Evolutionary conservation across 2,113 vertebrate genomes (phyloP), one percentile per base, ranked within the genome.

Genomic region (Sinocyclocheilus anshuiensis): DNA sequence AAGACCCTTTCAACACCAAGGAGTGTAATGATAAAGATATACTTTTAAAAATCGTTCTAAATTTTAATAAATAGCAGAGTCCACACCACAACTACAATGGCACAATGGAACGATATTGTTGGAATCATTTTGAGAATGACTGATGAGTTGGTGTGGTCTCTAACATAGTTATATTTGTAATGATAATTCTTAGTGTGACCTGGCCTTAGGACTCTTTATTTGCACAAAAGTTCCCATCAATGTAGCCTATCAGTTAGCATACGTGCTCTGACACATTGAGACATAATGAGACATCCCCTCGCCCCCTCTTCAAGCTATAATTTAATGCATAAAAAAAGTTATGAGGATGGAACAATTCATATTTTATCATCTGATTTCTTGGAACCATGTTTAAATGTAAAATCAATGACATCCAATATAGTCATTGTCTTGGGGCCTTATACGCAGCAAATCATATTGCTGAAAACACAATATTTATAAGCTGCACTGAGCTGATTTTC

Each of bases 401-500:
- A 74, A 79, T 75, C 85, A 81, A 72, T 86, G 36, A 29, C 29
- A 81, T 26, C 18, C 77, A 75, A 55, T 57, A 36, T 50, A 10
- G 36, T 81, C 67, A 81, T 57, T 48, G 85, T 74, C 81, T 83
- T 42, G 67, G 33, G 33, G 33, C 50, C 22, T 59, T 39, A 71
- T 50, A 55, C 24, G 10, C 22, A 83, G 42, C 36, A 76, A 63
- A 77, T 42, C 71, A 53, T n/a, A 36, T 42, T 53, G 75, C 74
- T 69, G 72, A 42, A 85, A 85, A 78, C 59, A 69, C 75, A 63
- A 77, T 26, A 53, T 67, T 36, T 48, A 50, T 63, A 61, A 53
- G 78, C 85, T 42, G 63, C 11, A n/a, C 61, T 71, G 24, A 86
- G 61, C 85, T 81, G 39, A 81, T 69, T 63, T 76, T 76, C 80